A percentile compares a stretch with the other conserved stretches of the same genome.
Evolutionary conservation across 2,797 vertebrate species (phyloP).

Genomic region (Paratrypauchen microcephalus): DNA sequence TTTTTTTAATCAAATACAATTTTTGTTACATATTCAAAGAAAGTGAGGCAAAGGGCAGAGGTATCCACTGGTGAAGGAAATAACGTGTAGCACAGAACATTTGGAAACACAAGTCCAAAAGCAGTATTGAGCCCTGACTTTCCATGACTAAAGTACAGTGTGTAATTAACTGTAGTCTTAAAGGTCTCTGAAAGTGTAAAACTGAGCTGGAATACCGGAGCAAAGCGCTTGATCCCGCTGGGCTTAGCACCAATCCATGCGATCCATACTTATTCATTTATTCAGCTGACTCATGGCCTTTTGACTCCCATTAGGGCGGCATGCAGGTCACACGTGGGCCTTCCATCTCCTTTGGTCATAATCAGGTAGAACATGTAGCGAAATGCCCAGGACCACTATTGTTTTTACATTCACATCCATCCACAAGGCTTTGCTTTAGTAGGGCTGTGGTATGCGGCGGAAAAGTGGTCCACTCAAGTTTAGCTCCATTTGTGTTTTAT

Average conservation of each 20-base stretch:
- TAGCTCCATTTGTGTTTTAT: slow-evolving; percentile 1
- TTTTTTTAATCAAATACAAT: neutral
- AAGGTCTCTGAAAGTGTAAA: slow-evolving; percentile 64
- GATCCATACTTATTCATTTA: slow-evolving; percentile 68
- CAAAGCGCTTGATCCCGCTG: slow-evolving; percentile 59
- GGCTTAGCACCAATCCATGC: slow-evolving; percentile 51
- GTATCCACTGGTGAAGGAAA: neutral
- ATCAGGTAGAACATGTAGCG: slow-evolving; percentile 45
- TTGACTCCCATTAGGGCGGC: slow-evolving; percentile 36
- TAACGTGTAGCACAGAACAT: slow-evolving; percentile 12
- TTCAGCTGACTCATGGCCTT: slow-evolving; percentile 47
- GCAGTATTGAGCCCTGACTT: slow-evolving; percentile 61
- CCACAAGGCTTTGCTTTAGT: neutral
- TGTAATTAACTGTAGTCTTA: slow-evolving; percentile 74
- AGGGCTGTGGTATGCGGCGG: neutral
- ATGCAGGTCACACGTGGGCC: slow-evolving; percentile 49
- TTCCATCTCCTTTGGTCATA: slow-evolving; percentile 52
- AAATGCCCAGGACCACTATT: slow-evolving; percentile 17
- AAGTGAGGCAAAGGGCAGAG: neutral
- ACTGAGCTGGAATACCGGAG: slow-evolving; percentile 60
- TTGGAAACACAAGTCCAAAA: slow-evolving; percentile 49
- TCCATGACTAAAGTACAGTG: slow-evolving; percentile 49
- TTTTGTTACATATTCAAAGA: neutral
- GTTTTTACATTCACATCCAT: slow-evolving; percentile 15
- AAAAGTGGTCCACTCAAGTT: slow-evolving; percentile 4